phyloP scores from a whole-genome alignment of 1,140 invertebrate genomes.

The Drosophila serrata region DNA sequence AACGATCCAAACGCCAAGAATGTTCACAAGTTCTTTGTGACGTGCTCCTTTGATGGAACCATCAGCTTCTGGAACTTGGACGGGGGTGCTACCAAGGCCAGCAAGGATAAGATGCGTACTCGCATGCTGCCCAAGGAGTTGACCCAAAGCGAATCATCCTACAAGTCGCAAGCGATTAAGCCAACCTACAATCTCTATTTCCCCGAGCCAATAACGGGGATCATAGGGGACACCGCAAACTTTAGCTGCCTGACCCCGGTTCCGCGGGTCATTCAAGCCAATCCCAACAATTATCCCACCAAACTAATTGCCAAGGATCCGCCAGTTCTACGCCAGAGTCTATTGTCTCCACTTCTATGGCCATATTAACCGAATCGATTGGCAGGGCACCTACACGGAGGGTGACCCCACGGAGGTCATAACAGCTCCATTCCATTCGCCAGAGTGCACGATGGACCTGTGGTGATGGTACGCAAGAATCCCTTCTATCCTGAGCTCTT shows the following conservation, averaged over 20 bases:
- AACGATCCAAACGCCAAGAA: slow-evolving; percentile 77
- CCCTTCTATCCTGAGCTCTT: slow-evolving; percentile 86
- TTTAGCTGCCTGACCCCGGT: slow-evolving; percentile 43
- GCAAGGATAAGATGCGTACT: slow-evolving; percentile 25
- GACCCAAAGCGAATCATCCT: slow-evolving; percentile 87
- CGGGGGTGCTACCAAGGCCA: slow-evolving; percentile 41
- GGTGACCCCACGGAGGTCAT: slow-evolving; percentile 85
- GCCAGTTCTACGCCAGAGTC: slow-evolving; percentile 79
- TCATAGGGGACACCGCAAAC: slow-evolving; percentile 69
- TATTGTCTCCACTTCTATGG: slow-evolving; percentile 73
- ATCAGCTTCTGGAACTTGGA: slow-evolving; percentile 91
- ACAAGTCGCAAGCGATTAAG: slow-evolving; percentile 87
- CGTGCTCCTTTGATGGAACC: slow-evolving; percentile 88
- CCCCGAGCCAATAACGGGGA: slow-evolving; percentile 84
- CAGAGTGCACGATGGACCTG: slow-evolving; percentile 89
- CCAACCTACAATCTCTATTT: slow-evolving; percentile 87
- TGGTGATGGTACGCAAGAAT: slow-evolving; percentile 87
- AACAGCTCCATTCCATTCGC: slow-evolving; percentile 85
- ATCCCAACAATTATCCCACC: slow-evolving; percentile 59
- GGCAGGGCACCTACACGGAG: slow-evolving; percentile 86
- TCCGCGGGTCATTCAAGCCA: slow-evolving; percentile 23
- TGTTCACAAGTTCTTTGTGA: slow-evolving; percentile 88
- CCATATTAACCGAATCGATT: slow-evolving; percentile 69
- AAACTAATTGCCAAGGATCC: slow-evolving; percentile 78
- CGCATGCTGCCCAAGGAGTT: slow-evolving; percentile 86